These are phyloP conservation scores for Cyclopterus lumpus DNA, from an alignment of 2,797 vertebrate species.

Conservation along the genomic window DNA sequence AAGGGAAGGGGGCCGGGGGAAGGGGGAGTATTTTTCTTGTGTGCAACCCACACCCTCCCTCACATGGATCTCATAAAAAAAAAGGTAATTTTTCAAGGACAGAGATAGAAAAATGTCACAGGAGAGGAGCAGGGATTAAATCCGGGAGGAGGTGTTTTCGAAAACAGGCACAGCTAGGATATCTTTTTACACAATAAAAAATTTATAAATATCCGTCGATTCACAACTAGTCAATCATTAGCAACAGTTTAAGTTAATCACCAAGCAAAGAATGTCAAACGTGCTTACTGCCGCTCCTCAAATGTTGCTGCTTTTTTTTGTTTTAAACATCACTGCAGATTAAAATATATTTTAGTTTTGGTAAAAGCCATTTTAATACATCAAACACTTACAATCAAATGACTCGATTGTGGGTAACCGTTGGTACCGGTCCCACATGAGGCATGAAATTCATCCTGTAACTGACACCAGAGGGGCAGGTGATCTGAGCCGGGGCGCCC, in stretches of 20 bases:
- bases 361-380: neutral
- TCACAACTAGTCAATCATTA: too few relatives aligned
- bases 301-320: neutral
- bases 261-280: neutral
- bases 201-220: neutral
- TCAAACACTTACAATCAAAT: neutral
- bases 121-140: neutral
- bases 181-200: neutral
- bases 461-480: conserved; percentile 10
- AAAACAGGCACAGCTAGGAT: neutral
- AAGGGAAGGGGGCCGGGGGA: neutral
- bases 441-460: conserved; percentile 10
- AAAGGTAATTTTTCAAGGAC: conserved; percentile 40
- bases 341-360: neutral
- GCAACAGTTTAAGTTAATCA: neutral
- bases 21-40: conserved; percentile 19
- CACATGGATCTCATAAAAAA: conserved; percentile 8
- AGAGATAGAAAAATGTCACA: conserved; percentile 13
- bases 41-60: neutral
- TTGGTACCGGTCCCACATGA: neutral
- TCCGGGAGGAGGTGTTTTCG: neutral
- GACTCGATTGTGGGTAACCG: neutral
- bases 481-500: conserved; percentile 17
- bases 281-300: neutral
- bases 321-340: neutral